phyloP scores from a whole-genome alignment of 2,797 vertebrate species.

The Pelobates cultripes region DNA sequence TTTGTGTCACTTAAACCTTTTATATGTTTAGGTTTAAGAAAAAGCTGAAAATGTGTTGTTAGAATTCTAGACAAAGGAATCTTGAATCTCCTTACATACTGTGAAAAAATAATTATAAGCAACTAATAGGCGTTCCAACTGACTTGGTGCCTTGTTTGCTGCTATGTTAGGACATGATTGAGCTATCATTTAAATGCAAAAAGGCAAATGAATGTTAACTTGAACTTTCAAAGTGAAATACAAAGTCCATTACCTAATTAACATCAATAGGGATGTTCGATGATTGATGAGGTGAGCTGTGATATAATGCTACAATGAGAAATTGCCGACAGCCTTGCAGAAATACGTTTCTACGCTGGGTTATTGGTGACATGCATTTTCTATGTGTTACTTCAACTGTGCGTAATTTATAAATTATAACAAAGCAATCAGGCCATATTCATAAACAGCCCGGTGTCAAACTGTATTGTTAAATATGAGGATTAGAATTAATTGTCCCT shows the following conservation, averaged over 20 bases:
- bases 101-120: too few relatives aligned
- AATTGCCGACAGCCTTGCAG: conserved; percentile 59
- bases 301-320: conserved; percentile 41
- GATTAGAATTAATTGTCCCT: conserved; percentile 82
- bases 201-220: background rate
- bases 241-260: conserved; percentile 38
- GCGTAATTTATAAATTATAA: conserved; percentile 75
- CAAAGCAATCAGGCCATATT: conserved; percentile 76
- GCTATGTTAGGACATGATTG: background rate
- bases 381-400: conserved; percentile 67
- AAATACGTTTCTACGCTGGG: conserved; percentile 60
- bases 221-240: conserved; percentile 34
- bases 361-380: conserved; percentile 63
- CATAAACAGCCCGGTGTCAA: conserved; percentile 75
- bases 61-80: too few relatives aligned
- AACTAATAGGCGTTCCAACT: too few relatives aligned
- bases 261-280: conserved; percentile 27
- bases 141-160: too few relatives aligned
- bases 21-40: too few relatives aligned
- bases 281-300: conserved; percentile 38
- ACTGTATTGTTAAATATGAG: conserved; percentile 75
- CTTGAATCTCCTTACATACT: too few relatives aligned
- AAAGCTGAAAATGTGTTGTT: too few relatives aligned
- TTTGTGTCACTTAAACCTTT: too few relatives aligned
- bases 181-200: background rate